Conservation (phyloP, 2,797 vertebrate species). For the Australoheros facetus region DNA sequence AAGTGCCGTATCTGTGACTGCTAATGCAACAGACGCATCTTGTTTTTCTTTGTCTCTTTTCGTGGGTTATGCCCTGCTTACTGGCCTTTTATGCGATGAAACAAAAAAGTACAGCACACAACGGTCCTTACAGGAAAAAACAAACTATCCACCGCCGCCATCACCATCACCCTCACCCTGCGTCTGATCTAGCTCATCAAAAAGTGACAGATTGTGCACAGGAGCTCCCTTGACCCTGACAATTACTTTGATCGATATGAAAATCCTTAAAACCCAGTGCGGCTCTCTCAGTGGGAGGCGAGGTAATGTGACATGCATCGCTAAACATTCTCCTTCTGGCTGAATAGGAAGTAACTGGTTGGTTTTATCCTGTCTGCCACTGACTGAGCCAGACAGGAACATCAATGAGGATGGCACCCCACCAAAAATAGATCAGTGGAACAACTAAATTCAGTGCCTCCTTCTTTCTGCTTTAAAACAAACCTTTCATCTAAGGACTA, state of each 20-base stretch:
- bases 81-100: slow-evolving; percentile 18
- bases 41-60: slow-evolving; percentile 23
- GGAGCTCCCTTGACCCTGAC: slow-evolving; percentile 55
- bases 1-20: background rate
- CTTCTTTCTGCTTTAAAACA: slow-evolving; percentile 13
- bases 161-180: background rate
- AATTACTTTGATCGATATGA: slow-evolving; percentile 63
- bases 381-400: slow-evolving; percentile 45
- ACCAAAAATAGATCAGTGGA: slow-evolving; percentile 64
- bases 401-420: slow-evolving; percentile 56
- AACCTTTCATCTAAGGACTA: background rate
- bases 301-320: slow-evolving; percentile 58
- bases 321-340: slow-evolving; percentile 52
- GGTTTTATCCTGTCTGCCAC: slow-evolving; percentile 24
- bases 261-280: slow-evolving; percentile 13
- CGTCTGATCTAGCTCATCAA: slow-evolving; percentile 24
- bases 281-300: slow-evolving; percentile 44
- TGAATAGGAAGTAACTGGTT: slow-evolving; percentile 50
- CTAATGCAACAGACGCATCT: slow-evolving; percentile 16
- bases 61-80: slow-evolving; percentile 12
- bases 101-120: slow-evolving; percentile 11
- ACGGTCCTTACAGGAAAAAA: background rate
- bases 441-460: slow-evolving; percentile 30
- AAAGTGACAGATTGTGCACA: slow-evolving; percentile 54
- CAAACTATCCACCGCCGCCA: background rate